Percentiles rank a stretch among this genome's conserved stretches.
phyloP scores from a whole-genome alignment of 1,140 invertebrate genomes.

The Homalodisca vitripennis region DNA sequence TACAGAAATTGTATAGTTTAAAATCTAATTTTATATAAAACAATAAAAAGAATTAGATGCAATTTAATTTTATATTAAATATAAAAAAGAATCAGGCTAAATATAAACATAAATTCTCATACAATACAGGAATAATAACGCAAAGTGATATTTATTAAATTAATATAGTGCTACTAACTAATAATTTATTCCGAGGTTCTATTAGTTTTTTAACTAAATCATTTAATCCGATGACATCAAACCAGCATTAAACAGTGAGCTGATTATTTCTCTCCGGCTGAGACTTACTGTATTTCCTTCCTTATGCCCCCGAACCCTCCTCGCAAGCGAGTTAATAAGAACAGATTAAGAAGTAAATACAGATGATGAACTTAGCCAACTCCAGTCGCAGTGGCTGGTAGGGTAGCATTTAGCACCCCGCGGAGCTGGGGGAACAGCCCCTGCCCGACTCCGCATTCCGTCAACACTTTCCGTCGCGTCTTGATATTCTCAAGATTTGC shows the following conservation, averaged over 20 bases:
- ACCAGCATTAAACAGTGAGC: background rate
- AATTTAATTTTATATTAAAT: too few relatives aligned
- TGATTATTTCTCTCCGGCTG: background rate
- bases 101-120: too few relatives aligned
- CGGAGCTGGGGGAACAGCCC: background rate
- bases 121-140: too few relatives aligned
- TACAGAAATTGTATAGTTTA: too few relatives aligned
- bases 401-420: constrained; percentile 12
- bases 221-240: too few relatives aligned
- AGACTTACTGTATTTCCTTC: constrained; percentile 1
- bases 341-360: constrained; percentile 27
- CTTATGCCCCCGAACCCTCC: background rate
- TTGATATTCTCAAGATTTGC: constrained; percentile 19
- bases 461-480: background rate
- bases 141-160: too few relatives aligned
- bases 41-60: too few relatives aligned
- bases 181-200: too few relatives aligned
- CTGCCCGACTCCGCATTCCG: background rate
- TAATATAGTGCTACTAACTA: too few relatives aligned
- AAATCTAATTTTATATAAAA: too few relatives aligned
- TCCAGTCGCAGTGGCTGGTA: background rate
- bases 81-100: too few relatives aligned
- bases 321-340: constrained; percentile 18
- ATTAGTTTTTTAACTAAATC: too few relatives aligned
- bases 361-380: constrained; percentile 20